phyloP scores from a whole-genome alignment of 2,113 vertebrate species.

The Gnathonemus echidnorhynchus region DNA sequence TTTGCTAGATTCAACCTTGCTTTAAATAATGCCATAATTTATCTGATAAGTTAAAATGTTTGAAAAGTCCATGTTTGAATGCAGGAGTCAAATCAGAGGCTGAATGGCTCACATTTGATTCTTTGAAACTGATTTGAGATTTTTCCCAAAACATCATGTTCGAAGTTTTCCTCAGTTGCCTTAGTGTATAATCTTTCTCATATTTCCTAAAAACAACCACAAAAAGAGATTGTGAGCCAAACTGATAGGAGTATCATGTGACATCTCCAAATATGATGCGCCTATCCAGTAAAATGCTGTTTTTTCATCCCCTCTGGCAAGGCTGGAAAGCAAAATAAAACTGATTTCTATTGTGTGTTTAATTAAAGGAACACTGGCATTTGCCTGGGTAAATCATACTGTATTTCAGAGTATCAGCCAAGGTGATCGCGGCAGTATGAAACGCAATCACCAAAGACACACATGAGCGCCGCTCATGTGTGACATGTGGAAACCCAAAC shows the following conservation, averaged over 20 bases:
- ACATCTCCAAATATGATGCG: background rate
- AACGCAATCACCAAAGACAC: slow-evolving; percentile 61
- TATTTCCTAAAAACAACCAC: background rate
- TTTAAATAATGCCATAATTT: background rate
- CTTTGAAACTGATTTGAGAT: background rate
- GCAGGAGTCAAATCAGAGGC: background rate
- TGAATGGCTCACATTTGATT: background rate
- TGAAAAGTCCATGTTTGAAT: background rate
- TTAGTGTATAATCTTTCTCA: no score
- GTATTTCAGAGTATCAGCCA: slow-evolving; percentile 47
- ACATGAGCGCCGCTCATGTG: slow-evolving; percentile 55
- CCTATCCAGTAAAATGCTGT: background rate
- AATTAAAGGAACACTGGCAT: background rate
- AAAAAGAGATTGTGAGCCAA: background rate
- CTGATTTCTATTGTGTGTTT: slow-evolving; percentile 7
- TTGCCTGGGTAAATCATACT: slow-evolving; percentile 18
- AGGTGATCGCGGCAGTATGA: slow-evolving; percentile 59
- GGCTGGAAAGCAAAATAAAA: slow-evolving; percentile 7
- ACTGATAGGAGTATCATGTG: background rate
- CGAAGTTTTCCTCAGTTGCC: background rate
- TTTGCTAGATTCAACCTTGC: background rate
- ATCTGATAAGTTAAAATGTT: background rate
- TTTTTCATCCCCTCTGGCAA: background rate
- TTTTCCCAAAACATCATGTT: background rate
- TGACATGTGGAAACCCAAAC: slow-evolving; percentile 68